Base-by-base conservation (phyloP, 2,888 invertebrate genomes). In the Aelia acuminata region DNA sequence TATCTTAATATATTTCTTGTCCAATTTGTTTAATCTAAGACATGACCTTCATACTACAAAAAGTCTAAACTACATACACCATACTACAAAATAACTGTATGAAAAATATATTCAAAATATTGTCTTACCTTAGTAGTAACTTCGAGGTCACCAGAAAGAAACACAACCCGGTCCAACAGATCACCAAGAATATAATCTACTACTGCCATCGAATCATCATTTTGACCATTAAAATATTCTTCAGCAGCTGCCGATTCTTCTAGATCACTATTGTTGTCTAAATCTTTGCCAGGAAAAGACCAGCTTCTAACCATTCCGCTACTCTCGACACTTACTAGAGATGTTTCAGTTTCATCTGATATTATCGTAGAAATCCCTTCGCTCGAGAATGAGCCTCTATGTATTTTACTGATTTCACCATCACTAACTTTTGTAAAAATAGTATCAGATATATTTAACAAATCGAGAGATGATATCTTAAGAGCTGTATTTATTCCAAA, bases 241-340 rank as follows among this genome's bases (percentile, higher is more conserved):
- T 95, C 95, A 0, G 95, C 95, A 0, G 95, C 93, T 0, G 94
- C 94, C 88, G 95, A 94, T 22, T 94, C 92, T 90, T 95, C 95
- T 3, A 93, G 90, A 22, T 90, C 90, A 87, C 89, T 90, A n/a
- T 84, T 88, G 35, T 89, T 89, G 48, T 88, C 86, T 20, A 92
- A 91, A 89, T 94, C 94, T 88, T 93, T 93, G 22, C 92, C 92
- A 26, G 93, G 93, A 92, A 93, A 93, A 0, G 94, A 94, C 94
- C 94, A 94, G 91, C 92, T 94, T 91, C 92, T 93, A 91, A 93
- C 94, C 91, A 90, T 92, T 91, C 90, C 15, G 92, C 84, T 89
- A 18, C 88, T 88, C 22, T 90, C 90, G 15, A 57, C 84, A 57
- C 84, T 70, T 18, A 88, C 88, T 80, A 89, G 70, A 26, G 84